A percentile compares a stretch with the other conserved stretches of the same genome.
Evolutionary conservation across 2,888 invertebrate genomes (phyloP).

Genomic region (Ectemnius cavifrons): DNA sequence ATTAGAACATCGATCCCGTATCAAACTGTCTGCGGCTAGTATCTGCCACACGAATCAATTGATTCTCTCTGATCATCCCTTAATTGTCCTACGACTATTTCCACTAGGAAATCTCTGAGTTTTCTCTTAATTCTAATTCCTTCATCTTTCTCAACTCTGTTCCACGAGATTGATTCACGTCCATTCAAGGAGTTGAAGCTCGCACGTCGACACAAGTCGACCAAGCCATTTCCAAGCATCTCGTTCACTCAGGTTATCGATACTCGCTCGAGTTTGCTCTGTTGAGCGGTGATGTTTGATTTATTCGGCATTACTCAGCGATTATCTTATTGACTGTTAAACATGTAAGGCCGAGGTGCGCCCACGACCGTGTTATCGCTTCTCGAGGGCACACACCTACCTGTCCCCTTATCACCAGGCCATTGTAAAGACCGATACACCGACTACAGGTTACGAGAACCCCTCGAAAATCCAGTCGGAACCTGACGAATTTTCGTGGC

Average conservation of each 20-base stretch:
- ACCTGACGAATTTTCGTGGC: conserved; percentile 13
- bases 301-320: conserved; percentile 68
- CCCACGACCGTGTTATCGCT: conserved; percentile 45
- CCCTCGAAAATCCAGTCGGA: conserved; percentile 10
- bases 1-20: conserved; percentile 34
- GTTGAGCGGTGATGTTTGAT: conserved; percentile 63
- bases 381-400: conserved; percentile 21
- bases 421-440: conserved; percentile 33
- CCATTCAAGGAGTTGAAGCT: neutral
- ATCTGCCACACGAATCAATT: neutral
- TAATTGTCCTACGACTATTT: no score
- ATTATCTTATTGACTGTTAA: conserved; percentile 72
- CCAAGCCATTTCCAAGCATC: conserved; percentile 23
- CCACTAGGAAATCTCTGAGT: no score
- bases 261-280: conserved; percentile 48
- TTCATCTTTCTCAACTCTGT: no score
- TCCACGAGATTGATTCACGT: no score
- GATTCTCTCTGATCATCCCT: neutral
- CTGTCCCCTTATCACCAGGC: conserved; percentile 33
- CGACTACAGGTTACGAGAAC: conserved; percentile 19
- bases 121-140: no score
- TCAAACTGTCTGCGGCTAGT: neutral
- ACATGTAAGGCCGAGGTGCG: conserved; percentile 67
- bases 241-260: conserved; percentile 55
- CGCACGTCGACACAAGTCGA: conserved; percentile 12